Conservation (phyloP, 2,888 invertebrate species). For the Petrolisthes manimaculis region DNA sequence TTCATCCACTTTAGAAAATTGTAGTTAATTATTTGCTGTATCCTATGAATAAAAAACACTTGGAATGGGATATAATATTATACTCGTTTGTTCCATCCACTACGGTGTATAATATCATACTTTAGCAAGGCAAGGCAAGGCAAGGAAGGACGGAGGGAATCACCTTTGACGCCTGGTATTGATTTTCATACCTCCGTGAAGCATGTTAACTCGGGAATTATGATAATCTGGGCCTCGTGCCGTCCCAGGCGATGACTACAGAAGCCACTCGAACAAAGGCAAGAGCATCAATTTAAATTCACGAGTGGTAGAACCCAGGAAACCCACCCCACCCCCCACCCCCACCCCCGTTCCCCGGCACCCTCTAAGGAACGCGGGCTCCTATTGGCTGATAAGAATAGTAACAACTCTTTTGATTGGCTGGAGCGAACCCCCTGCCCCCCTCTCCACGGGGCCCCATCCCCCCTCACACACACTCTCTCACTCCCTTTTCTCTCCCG, state of each 20-base stretch:
- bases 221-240: slow-evolving; percentile 44
- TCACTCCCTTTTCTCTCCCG: neutral
- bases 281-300: slow-evolving; percentile 52
- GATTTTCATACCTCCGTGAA: slow-evolving; percentile 54
- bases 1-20: too few species aligned
- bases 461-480: neutral
- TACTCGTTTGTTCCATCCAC: neutral
- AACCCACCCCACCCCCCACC: neutral
- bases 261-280: slow-evolving; percentile 46
- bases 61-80: too few species aligned
- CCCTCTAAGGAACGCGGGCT: slow-evolving; percentile 24
- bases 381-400: slow-evolving; percentile 56
- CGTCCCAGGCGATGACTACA: slow-evolving; percentile 47
- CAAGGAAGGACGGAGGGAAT: slow-evolving; percentile 15
- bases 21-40: too few species aligned
- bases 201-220: slow-evolving; percentile 57
- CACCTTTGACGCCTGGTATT: slow-evolving; percentile 55
- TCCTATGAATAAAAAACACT: too few species aligned
- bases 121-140: neutral
- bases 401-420: slow-evolving; percentile 56
- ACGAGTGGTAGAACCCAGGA: slow-evolving; percentile 41
- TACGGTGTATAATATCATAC: neutral
- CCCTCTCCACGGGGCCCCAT: too few species aligned
- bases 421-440: too few species aligned
- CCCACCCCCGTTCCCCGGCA: neutral